Conservation (phyloP, 2,888 invertebrate genomes). For the Notodonta dromedarius region DNA sequence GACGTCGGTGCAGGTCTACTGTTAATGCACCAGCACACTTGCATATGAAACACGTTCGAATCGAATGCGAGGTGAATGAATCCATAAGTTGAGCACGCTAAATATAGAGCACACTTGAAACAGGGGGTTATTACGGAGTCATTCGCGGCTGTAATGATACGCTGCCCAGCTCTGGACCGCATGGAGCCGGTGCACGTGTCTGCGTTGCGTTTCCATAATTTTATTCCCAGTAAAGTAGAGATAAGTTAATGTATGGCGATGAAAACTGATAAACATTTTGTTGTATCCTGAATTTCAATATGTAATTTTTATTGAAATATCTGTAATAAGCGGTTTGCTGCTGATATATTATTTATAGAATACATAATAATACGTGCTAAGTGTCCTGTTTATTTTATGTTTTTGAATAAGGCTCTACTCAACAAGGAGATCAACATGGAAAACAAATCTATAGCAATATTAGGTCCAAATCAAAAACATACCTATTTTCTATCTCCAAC, state of each 20-base stretch:
- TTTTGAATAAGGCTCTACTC: too few species aligned
- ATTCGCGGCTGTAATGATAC: conserved; percentile 49
- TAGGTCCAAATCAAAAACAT: too few species aligned
- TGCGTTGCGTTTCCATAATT: neutral
- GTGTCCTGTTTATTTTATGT: too few species aligned
- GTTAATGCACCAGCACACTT: conserved; percentile 35
- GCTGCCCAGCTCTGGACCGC: conserved; percentile 21
- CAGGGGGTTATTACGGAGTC: conserved; percentile 58
- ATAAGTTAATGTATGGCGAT: neutral
- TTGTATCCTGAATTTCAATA: neutral
- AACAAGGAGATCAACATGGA: too few species aligned
- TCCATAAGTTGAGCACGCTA: conserved; percentile 67
- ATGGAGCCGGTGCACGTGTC: conserved; percentile 14
- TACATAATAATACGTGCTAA: too few species aligned
- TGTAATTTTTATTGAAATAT: neutral
- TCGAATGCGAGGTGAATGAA: conserved; percentile 67
- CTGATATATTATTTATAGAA: neutral
- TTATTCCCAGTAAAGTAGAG: neutral
- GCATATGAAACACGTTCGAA: conserved; percentile 47
- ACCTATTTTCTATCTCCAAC: too few species aligned
- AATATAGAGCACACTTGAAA: conserved; percentile 68
- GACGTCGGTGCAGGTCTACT: conserved; percentile 13
- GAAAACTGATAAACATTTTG: neutral
- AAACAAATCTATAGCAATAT: too few species aligned
- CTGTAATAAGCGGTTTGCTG: neutral